Evolutionary conservation across 2,113 vertebrate genomes (phyloP), one percentile per base, ranked within the genome.

Genomic region (Boleophthalmus pectinirostris): DNA sequence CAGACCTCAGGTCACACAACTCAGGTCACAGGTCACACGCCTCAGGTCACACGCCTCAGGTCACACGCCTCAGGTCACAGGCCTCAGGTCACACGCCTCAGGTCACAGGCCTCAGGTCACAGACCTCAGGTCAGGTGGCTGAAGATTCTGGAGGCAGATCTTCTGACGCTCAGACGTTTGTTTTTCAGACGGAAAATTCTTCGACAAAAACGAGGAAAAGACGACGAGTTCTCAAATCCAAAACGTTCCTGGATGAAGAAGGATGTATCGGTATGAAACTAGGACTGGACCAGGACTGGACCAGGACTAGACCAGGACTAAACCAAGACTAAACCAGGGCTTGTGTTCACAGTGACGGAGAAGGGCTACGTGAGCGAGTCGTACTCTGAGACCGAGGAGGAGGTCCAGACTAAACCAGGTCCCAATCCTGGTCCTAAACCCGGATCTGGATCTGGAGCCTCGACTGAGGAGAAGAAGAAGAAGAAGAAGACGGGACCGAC

Each of bases 301-400:
- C n/a, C 54, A 23, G n/a, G 54, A 12, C 54, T 12, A 12, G 23
- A 23, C n/a, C n/a, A 56, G 53, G n/a, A 2, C 53, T 10, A 8
- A 10, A 21, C 20, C n/a, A 23, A 21, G 23, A 15, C 24, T 60
- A 15, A 60, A 5, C 4, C 13, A 3, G 11, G 10, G 5, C 21
- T 58, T 5, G 5, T 29, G 1, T 63, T 2, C 38, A 24, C 90
- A 99, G 98, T 99, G 84, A 99, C 98, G 0, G 97, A 99, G 86
- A 99, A 98, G 89, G 92, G 81, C 75, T 99, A 94, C 0, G 95
- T 94, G 89, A 99, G 94, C 0, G 96, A 97, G 66, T 99, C 98
- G 29, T 98, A 96, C 72, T 96, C 96, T 0, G 97, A 98, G 53
- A 92, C 94, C 0, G 97, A 97, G 23, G 94, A 92, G 0, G 95